phyloP scores from a whole-genome alignment of 1,140 invertebrate genomes.

The Drosophila albomicans region DNA sequence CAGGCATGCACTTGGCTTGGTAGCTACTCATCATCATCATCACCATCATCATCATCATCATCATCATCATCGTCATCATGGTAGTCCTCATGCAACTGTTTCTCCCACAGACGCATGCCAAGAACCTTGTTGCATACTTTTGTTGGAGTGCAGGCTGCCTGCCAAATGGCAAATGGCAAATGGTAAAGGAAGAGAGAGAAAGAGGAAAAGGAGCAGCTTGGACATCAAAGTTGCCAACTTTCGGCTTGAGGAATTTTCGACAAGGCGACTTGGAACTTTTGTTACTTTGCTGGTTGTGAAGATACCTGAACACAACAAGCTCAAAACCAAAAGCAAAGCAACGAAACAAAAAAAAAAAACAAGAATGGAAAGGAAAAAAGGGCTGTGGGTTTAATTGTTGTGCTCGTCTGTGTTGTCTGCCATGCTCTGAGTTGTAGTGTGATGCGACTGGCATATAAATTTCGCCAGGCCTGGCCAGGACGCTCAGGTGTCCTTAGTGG shows the following conservation, averaged over 20 bases:
- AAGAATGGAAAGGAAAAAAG: conserved; percentile 38
- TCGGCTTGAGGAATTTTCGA: conserved; percentile 82
- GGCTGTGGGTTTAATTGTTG: conserved; percentile 71
- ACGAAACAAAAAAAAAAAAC: conserved; percentile 13
- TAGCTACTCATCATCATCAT: conserved; percentile 17
- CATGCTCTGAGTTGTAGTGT: conserved; percentile 56
- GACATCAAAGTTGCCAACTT: conserved; percentile 80
- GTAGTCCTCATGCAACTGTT: conserved; percentile 11
- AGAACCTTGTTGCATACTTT: conserved; percentile 42
- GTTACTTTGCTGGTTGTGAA: conserved; percentile 63
- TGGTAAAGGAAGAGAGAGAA: background rate
- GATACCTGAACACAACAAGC: conserved; percentile 45
- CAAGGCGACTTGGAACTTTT: conserved; percentile 77
- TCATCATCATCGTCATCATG: background rate
- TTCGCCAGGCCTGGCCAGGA: conserved; percentile 32
- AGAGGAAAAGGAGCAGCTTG: conserved; percentile 29
- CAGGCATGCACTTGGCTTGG: conserved; percentile 73
- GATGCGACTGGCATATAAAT: conserved; percentile 52
- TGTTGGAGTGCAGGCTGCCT: conserved; percentile 27
- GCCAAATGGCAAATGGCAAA: background rate
- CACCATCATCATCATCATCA: background rate
- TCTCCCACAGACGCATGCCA: conserved; percentile 41
- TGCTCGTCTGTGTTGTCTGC: conserved; percentile 32
- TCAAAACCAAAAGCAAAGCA: background rate
- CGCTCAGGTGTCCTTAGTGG: conserved; percentile 82